Conservation (phyloP, 2,888 invertebrate genomes). For the Erannis defoliaria region DNA sequence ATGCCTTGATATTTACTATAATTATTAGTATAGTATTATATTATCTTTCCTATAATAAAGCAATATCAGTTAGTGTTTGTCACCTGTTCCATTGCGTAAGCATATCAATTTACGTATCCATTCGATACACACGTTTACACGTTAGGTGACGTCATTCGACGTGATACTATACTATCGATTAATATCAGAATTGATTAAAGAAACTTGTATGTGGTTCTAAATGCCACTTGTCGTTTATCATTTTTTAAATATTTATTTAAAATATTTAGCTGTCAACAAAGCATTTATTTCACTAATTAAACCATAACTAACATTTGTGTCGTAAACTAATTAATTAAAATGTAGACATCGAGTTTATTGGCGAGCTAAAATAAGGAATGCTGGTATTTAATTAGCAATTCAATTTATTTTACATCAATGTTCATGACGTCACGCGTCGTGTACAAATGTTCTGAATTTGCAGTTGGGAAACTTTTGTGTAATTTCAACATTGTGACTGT, state of each 20-base stretch:
- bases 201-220: neutral
- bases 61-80: neutral
- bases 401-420: neutral
- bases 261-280: too few species aligned
- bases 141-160: neutral
- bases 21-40: too few species aligned
- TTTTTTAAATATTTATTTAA: too few species aligned
- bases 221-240: neutral
- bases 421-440: constrained; percentile 28
- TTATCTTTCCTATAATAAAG: constrained; percentile 1
- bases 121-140: neutral
- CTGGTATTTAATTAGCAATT: constrained; percentile 1
- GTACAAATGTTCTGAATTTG: constrained; percentile 2
- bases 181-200: neutral
- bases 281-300: neutral
- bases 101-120: neutral
- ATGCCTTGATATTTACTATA: too few species aligned
- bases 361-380: neutral
- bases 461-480: neutral
- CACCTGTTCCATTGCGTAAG: constrained; percentile 7
- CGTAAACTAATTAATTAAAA: neutral
- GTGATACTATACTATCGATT: neutral
- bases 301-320: neutral
- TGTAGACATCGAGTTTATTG: neutral
- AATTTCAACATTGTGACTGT: constrained; percentile 42